Evolutionary conservation across 1,140 invertebrate species (phyloP).

Genomic region (Chionoecetes opilio): DNA sequence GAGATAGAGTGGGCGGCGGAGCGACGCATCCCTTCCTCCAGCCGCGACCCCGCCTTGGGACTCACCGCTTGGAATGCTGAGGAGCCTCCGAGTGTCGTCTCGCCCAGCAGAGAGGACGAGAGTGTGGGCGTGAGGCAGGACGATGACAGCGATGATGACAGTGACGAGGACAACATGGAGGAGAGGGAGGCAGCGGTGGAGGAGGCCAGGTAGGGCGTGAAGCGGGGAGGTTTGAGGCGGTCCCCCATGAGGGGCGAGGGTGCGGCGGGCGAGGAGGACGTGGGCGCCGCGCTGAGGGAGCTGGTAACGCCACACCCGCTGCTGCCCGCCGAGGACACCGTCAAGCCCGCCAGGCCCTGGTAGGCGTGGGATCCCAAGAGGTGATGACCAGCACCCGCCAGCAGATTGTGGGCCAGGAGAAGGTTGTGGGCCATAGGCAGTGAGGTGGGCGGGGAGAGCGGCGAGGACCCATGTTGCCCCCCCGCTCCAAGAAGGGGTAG

Average conservation of each 20-base stretch:
- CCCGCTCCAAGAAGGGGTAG: constrained; percentile 80
- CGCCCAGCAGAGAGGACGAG: constrained; percentile 80
- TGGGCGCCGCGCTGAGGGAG: constrained; percentile 82
- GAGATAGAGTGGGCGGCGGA: constrained; percentile 74
- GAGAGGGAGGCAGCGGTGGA: constrained; percentile 83
- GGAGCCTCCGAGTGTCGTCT: constrained; percentile 78
- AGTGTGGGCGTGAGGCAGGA: constrained; percentile 80
- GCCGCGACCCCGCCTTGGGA: constrained; percentile 81
- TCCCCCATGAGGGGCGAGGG: constrained; percentile 78
- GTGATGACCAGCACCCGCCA: constrained; percentile 86
- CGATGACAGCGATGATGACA: constrained; percentile 81
- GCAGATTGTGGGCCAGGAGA: constrained; percentile 81
- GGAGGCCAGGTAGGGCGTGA: constrained; percentile 83
- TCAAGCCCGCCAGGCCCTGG: constrained; percentile 80
- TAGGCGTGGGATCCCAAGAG: constrained; percentile 82
- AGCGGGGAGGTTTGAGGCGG: constrained; percentile 80
- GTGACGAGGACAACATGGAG: constrained; percentile 83
- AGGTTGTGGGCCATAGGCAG: constrained; percentile 81
- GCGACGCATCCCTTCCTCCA: constrained; percentile 81
- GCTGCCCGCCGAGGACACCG: constrained; percentile 76
- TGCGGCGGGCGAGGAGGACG: constrained; percentile 80
- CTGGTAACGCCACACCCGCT: constrained; percentile 73
- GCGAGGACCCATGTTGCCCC: constrained; percentile 68
- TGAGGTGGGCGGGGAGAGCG: constrained; percentile 77
- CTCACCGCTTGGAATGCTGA: constrained; percentile 83